Evolutionary conservation across 1,140 invertebrate genomes (phyloP).

Genomic region (Pseudomyrmex flavicornis): DNA sequence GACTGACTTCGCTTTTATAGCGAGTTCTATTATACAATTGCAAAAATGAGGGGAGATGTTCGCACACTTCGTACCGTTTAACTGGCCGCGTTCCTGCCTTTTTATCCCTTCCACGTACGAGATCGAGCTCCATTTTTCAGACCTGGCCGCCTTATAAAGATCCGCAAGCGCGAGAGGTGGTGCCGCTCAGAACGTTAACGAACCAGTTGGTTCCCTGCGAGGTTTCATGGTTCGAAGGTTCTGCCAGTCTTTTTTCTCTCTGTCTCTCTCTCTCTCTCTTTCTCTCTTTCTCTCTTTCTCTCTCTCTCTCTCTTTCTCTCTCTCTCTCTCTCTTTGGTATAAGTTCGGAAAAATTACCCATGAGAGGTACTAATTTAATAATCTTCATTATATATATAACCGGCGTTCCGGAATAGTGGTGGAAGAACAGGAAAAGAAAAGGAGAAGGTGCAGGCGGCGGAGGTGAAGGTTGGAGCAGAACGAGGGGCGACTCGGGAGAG

Average conservation of each 20-base stretch:
- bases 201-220: constrained; percentile 56
- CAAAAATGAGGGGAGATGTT: not conserved
- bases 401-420: constrained; percentile 30
- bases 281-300: too few relatives aligned
- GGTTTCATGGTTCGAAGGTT: constrained; percentile 27
- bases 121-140: constrained; percentile 56
- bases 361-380: constrained; percentile 82
- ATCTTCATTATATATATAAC: constrained; percentile 76
- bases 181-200: constrained; percentile 54
- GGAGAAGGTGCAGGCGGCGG: constrained; percentile 31
- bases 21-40: not conserved
- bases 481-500: constrained; percentile 33
- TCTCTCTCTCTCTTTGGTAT: constrained; percentile 2
- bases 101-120: constrained; percentile 15
- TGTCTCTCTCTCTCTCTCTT: too few relatives aligned
- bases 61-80: constrained; percentile 38
- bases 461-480: constrained; percentile 57
- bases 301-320: too few relatives aligned
- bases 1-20: not conserved
- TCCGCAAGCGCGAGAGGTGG: constrained; percentile 14
- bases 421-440: constrained; percentile 32
- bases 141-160: constrained; percentile 27
- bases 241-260: not conserved
- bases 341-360: constrained; percentile 65
- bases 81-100: constrained; percentile 18